Base-by-base conservation (phyloP, 2,888 invertebrate genomes). In the Eugnorisma glareosa region DNA sequence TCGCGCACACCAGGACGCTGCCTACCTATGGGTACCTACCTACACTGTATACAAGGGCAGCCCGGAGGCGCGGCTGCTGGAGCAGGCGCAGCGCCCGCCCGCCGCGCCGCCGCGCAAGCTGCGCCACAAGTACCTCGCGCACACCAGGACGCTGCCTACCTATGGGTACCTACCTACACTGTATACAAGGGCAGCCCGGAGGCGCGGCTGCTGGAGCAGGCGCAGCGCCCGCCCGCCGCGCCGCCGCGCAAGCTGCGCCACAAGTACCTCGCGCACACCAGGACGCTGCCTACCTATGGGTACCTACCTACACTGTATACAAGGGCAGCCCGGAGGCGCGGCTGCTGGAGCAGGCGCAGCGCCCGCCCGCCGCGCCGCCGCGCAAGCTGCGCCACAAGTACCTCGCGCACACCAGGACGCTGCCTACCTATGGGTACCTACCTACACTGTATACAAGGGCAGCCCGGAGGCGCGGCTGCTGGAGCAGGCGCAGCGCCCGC, bases 231-330 rank as follows among this genome's bases (percentile, higher is more conserved):
- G 84, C 98, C 99, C 51, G 98, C 97, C 73, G 98, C 98, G 70
- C 98, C 99, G 72, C 98, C 98, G 10, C 96, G 98, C 78, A 99
- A 99, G 92, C 97, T 99, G 79, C 98, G 99, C 89, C 97, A 98
- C 90, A 99, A 99, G 93, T 99, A 99, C 96, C 97, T 99, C 85
- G 98, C 99, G 89, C 98, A 99, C 92, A 99, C 98, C 89, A 98
- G 99, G 97, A 98, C 99, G 8, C 97, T 99, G 86, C 99, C 98
- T 28, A 98, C 98, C 94, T 99, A 99, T 95, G 99, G 99, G 87
- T 84, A 69, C 15, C 11, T 48, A 35, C 18, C n/a, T 21, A 57
- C 15, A 57, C 57, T 31, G 6, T 7, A 18, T 57, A 28, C 37
- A 99, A 99, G 95, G 98, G 98, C 86, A 98, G 99, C 67, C 98